Evolutionary conservation across 2,113 vertebrate species (phyloP), one percentile per base, ranked within the genome.

Genomic region (Lophotis ruficrista): DNA sequence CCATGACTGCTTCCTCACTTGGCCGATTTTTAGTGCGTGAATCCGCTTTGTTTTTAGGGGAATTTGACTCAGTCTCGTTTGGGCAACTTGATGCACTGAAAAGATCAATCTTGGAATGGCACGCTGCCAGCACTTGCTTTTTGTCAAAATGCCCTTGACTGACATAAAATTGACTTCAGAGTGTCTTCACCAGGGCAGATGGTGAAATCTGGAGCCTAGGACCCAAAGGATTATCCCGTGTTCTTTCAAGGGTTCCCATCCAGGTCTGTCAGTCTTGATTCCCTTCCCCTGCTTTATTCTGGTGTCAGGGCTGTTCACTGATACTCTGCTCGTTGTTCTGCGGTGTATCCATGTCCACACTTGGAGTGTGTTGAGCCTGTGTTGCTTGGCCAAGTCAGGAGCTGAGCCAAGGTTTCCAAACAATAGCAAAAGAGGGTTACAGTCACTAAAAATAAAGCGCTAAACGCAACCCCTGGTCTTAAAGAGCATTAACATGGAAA

Each of bases 401-500:
- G 87, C 94, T 65, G 83, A 97, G 92, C 95, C 91, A 94, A 45
- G 93, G 37, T 91, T 94, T 83, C 87, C 91, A 83, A 96, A 97
- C 97, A 97, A 96, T 95, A 96, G 93, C 83, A 27, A 75, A 61
- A 58, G 82, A 90, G 81, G n/a, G 94, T 73, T 94, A 22, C 72
- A 45, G 86, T 82, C 61, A 53, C 97, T 96, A 97, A 96, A 97
- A 97, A 93, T 96, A 98, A 96, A 97, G 61, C 14, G 15, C 83
- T 91, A 90, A 94, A 94, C 71, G 87, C 78, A 92, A 75, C 83
- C 82, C 70, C 57, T 89, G 64, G 51, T 83, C 71, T 83, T 88
- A 82, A 68, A 92, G 87, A 90, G 94, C 89, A 85, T 96, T 94
- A 94, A 71, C 69, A 54, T 95, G 89, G 83, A 97, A 97, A 96